Evolutionary conservation across 2,888 invertebrate species (phyloP), one percentile per base, ranked within the genome.

Genomic region (Hyppa rectilinea): DNA sequence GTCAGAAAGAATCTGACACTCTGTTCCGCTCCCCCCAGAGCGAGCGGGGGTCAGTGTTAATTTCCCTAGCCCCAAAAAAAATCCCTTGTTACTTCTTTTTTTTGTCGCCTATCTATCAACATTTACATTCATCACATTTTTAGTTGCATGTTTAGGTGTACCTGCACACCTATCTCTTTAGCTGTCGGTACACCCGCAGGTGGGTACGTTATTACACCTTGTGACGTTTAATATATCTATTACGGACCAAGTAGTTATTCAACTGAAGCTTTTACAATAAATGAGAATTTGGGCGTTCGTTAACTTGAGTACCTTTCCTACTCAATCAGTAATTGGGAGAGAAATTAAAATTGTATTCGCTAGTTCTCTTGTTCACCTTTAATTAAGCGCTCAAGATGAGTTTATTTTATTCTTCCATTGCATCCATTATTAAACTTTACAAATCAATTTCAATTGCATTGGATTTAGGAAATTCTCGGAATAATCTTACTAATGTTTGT

Each of bases 141-240:
- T 49, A 7, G 49, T 50, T 50, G 26, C 26, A 50, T 0, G 7
- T 29, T 49, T 7, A 49, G 26, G 0, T 26, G 14, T 26, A 2
- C 23, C 20, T 50, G 34, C 26, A 45, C 9, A 64, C 26, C 31
- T 7, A 4, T 40, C 26, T 40, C 6, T 31, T 58, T 47, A 53
- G 52, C 12, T 29, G 38, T 29, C 23, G 17, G 71, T 78, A 78
- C 58, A 47, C 38, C 34, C 47, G 38, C 78, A 70, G 73, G 70
- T 52, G 58, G 38, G 23, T 40, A 34, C 45, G 34, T 70, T 70
- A 70, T 58, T 49, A 53, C 52, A 78, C 45, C 29, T 58, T 36
- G 40, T 23, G 45, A 47, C 45, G 34, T 73, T 52, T 45, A 40
- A 70, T 72, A 76, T 74, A 66, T 71, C 52, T 34, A n/a, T 20